These are phyloP conservation scores for Abrostola triplasia DNA, from an alignment of 2,888 invertebrate species.

Conservation along the genomic window DNA sequence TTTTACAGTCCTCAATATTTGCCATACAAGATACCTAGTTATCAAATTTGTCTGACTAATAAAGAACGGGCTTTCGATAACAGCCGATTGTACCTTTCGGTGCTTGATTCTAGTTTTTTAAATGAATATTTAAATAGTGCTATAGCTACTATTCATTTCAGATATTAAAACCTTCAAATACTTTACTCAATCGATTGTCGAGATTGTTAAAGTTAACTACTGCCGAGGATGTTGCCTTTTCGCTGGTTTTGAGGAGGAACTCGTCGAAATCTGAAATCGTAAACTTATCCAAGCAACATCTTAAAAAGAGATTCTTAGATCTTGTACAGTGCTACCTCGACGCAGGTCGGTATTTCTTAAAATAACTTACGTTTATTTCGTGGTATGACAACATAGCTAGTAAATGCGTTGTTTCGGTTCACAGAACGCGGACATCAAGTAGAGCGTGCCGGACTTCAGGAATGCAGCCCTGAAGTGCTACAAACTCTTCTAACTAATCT, in stretches of 20 bases:
- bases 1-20: conserved; percentile 22
- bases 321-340: conserved; percentile 96
- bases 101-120: conserved; percentile 34
- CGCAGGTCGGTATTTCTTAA: conserved; percentile 87
- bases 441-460: conserved; percentile 95
- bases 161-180: conserved; percentile 93
- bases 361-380: neutral
- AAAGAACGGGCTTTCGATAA: conserved; percentile 34
- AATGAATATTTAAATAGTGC: conserved; percentile 24
- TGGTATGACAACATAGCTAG: conserved; percentile 6
- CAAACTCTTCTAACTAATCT: conserved; percentile 92
- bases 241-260: conserved; percentile 93
- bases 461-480: conserved; percentile 96
- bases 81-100: conserved; percentile 29
- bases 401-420: conserved; percentile 36
- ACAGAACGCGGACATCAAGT: conserved; percentile 90
- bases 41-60: conserved; percentile 11
- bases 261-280: conserved; percentile 93
- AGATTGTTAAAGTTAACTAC: conserved; percentile 95
- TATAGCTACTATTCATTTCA: conserved; percentile 77
- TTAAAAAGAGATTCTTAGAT: conserved; percentile 94
- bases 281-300: conserved; percentile 92
- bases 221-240: conserved; percentile 97
- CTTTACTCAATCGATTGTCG: conserved; percentile 94
- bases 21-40: conserved; percentile 34